Conservation (phyloP, 2,797 vertebrate genomes). For the Propithecus perrieri region DNA sequence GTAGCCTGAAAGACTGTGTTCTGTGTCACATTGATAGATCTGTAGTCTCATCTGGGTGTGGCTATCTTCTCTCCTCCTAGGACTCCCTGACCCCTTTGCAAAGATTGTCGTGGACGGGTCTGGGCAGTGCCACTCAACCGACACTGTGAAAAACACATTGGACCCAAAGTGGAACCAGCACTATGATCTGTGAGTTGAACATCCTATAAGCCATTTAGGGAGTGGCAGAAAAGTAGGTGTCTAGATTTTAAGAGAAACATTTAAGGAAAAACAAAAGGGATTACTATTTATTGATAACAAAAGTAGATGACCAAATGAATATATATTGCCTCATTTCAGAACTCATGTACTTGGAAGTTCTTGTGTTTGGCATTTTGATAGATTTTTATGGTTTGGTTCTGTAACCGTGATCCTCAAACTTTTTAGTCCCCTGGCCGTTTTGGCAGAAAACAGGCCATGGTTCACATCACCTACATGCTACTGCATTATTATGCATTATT, state of each 20-base stretch:
- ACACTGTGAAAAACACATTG: constrained; percentile 99
- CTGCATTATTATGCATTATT: not conserved
- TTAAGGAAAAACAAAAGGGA: not conserved
- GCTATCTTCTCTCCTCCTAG: constrained; percentile 81
- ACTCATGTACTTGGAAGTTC: not conserved
- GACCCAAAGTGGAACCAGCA: constrained; percentile 99
- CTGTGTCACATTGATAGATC: not conserved
- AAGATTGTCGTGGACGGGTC: constrained; percentile 98
- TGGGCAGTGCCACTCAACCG: constrained; percentile 98
- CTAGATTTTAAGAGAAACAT: not conserved
- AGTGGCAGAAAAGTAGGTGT: accelerated
- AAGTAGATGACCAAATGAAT: not conserved
- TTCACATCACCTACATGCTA: not conserved
- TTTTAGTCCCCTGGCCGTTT: not conserved
- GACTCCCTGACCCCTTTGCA: constrained; percentile 97
- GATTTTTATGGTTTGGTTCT: not conserved
- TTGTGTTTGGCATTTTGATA: not conserved
- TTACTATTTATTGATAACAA: not conserved
- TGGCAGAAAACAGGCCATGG: not conserved
- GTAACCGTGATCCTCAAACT: not conserved
- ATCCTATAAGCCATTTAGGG: not conserved
- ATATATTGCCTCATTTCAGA: not conserved
- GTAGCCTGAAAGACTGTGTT: not conserved
- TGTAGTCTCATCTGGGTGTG: not conserved
- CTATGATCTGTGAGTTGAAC: constrained; percentile 96